These are phyloP conservation scores for Haemorhous mexicanus DNA, from an alignment of 2,113 vertebrate species.

Conservation along the genomic window DNA sequence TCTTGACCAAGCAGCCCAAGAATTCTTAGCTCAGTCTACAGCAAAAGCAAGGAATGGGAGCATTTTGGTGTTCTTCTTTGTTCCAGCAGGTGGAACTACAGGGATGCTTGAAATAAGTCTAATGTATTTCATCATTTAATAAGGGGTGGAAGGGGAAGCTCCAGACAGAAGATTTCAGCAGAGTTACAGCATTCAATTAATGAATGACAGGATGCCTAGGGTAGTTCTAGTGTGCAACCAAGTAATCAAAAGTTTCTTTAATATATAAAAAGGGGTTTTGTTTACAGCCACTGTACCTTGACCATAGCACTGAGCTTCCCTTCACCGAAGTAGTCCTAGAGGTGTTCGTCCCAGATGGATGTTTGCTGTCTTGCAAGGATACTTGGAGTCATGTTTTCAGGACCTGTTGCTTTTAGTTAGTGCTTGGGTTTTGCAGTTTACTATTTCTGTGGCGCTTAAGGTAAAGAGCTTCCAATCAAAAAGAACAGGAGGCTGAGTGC, in stretches of 20 bases:
- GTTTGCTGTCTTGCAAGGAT: background rate
- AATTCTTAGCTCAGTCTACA: background rate
- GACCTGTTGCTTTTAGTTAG: background rate
- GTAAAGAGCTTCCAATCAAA: background rate
- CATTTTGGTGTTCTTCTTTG: background rate
- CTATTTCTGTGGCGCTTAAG: background rate
- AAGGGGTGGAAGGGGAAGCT: background rate
- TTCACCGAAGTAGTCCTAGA: background rate
- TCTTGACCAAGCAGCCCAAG: background rate
- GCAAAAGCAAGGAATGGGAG: background rate
- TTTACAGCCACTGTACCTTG: background rate
- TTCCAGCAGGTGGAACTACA: slow-evolving; percentile 24
- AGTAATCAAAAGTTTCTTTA: background rate
- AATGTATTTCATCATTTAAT: background rate
- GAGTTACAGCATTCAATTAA: background rate
- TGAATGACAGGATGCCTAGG: background rate
- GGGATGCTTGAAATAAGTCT: background rate
- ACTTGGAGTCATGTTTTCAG: background rate
- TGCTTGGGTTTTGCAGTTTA: background rate
- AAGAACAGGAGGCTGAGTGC: background rate
- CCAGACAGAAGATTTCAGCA: background rate
- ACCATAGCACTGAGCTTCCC: background rate
- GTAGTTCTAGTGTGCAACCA: background rate
- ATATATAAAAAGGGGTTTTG: background rate
- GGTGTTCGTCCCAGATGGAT: background rate